Conservation (phyloP, 2,797 vertebrate genomes). For the Natrix natrix region DNA sequence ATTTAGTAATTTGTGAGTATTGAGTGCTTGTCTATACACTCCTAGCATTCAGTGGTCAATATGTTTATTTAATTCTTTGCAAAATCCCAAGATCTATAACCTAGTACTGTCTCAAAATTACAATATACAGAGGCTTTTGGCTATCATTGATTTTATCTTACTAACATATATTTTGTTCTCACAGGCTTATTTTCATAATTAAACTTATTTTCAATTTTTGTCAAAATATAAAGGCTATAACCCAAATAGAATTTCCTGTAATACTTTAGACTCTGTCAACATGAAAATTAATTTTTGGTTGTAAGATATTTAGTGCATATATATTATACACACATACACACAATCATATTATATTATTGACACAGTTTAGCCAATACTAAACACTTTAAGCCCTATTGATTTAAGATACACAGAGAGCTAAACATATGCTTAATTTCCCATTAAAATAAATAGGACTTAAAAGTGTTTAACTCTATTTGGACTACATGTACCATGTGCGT, state of each 20-base stretch:
- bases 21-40: background rate
- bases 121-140: constrained; percentile 37
- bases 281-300: background rate
- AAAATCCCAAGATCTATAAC: constrained; percentile 33
- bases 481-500: background rate
- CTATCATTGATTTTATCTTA: constrained; percentile 32
- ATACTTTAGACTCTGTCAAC: background rate
- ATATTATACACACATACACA: background rate
- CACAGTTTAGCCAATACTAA: constrained; percentile 10
- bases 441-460: constrained; percentile 15
- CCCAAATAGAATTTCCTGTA: constrained; percentile 20
- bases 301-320: background rate
- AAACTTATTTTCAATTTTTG: background rate
- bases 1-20: constrained; percentile 10
- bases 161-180: constrained; percentile 34
- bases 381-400: constrained; percentile 17
- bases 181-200: constrained; percentile 23
- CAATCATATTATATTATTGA: background rate
- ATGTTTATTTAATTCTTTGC: constrained; percentile 45
- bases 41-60: background rate
- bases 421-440: constrained; percentile 1
- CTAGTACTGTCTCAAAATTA: constrained; percentile 9
- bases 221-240: background rate
- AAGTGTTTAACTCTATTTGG: constrained; percentile 1
- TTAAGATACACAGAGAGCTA: constrained; percentile 6